Conservation (phyloP, 2,888 invertebrate species). For the Tryphoninae sp. region DNA sequence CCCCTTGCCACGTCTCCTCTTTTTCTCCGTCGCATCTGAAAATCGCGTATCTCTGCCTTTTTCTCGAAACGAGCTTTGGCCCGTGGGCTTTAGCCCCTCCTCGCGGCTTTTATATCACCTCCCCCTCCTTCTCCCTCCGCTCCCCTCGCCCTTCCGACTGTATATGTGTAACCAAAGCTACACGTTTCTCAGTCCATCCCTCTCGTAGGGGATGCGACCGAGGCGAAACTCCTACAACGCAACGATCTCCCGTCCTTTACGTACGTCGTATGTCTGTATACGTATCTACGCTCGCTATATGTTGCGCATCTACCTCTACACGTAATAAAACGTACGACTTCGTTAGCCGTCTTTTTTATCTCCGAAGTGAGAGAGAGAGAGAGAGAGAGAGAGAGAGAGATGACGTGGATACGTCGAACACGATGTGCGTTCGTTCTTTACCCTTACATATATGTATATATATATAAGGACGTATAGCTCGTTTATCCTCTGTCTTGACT, state of each 20-base stretch:
- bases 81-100: slow-evolving; percentile 56
- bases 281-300: neutral
- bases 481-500: slow-evolving; percentile 32
- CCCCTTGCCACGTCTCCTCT: slow-evolving; percentile 47
- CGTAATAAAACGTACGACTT: slow-evolving; percentile 75
- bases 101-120: slow-evolving; percentile 55
- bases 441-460: neutral
- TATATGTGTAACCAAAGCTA: slow-evolving; percentile 28
- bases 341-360: slow-evolving; percentile 76
- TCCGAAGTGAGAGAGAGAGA: slow-evolving; percentile 66
- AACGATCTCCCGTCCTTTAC: slow-evolving; percentile 31
- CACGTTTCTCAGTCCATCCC: slow-evolving; percentile 35
- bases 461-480: slow-evolving; percentile 9
- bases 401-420: slow-evolving; percentile 27
- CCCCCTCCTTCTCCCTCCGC: neutral
- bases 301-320: slow-evolving; percentile 59
- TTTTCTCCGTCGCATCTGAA: slow-evolving; percentile 30
- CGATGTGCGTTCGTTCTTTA: slow-evolving; percentile 12
- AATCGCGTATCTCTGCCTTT: slow-evolving; percentile 46
- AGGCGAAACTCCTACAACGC: slow-evolving; percentile 3
- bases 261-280: neutral
- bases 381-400: slow-evolving; percentile 67
- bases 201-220: slow-evolving; percentile 12
- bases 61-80: slow-evolving; percentile 56
- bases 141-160: slow-evolving; percentile 46